These are phyloP conservation scores for Bombyx huttoni DNA, from an alignment of 2,888 invertebrate genomes.

Conservation along the genomic window DNA sequence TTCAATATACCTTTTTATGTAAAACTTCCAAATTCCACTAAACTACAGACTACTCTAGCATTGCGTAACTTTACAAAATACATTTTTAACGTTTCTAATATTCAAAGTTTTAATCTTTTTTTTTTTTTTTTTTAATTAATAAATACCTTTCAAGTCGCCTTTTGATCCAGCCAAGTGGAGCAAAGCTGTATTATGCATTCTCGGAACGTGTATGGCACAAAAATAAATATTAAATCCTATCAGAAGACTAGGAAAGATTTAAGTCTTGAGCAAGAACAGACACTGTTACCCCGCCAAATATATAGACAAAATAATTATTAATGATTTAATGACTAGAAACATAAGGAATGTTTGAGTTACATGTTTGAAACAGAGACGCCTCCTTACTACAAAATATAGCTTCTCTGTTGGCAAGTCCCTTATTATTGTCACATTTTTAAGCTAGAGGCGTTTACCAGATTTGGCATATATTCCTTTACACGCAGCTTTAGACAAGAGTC, in stretches of 20 bases:
- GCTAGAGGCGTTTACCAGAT: constrained; percentile 35
- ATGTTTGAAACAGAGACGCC: not conserved
- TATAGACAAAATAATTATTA: constrained; percentile 15
- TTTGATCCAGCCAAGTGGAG: constrained; percentile 64
- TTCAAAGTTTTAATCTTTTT: constrained; percentile 40
- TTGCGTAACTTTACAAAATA: constrained; percentile 66
- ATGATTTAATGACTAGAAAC: constrained; percentile 55
- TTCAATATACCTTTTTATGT: constrained; percentile 44
- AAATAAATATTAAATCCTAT: constrained; percentile 50
- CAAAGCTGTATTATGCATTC: constrained; percentile 29
- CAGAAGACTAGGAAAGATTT: constrained; percentile 49
- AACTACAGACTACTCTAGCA: constrained; percentile 67
- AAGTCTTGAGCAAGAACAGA: constrained; percentile 58
- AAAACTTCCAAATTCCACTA: constrained; percentile 68
- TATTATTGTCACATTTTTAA: constrained; percentile 64
- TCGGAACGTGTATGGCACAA: constrained; percentile 56
- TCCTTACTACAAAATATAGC: constrained; percentile 16
- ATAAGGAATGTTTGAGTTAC: constrained; percentile 54
- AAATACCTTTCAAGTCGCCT: constrained; percentile 30
- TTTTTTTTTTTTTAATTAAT: constrained; percentile 11
- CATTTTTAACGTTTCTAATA: constrained; percentile 35
- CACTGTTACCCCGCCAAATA: constrained; percentile 40
- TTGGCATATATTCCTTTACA: constrained; percentile 18
- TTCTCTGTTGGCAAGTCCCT: constrained; percentile 53
- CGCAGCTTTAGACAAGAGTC: not conserved